Evolutionary conservation across 1,140 invertebrate species (phyloP), one percentile per base, ranked within the genome.

Genomic region (Drosophila kanapiae): DNA sequence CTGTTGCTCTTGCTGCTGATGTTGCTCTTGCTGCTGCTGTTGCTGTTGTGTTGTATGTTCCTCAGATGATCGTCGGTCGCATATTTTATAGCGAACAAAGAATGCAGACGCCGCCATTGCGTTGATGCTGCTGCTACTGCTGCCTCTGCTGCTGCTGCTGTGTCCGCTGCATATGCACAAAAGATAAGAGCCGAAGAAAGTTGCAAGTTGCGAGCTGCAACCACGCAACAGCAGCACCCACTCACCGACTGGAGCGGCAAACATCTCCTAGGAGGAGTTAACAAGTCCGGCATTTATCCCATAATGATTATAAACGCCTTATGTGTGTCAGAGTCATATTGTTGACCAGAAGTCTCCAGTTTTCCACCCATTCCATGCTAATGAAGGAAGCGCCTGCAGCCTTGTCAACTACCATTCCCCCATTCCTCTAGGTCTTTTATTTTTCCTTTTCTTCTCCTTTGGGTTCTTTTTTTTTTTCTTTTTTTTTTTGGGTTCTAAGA

Each of bases 121-220:
- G 76, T 74, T 69, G 75, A 64, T 62, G 82, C 61, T 75, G 75
- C 57, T 74, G 81, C 80, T 57, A 23, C 23, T 3, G 1, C 23
- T 23, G 23, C 23, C n/a, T 49, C 64, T 62, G 43, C 49, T 27
- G 78, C 63, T 77, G 65, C 54, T 76, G 81, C 77, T 48, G 42
- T 63, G 72, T 37, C 76, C 67, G 71, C 86, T 88, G 83, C 80
- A 87, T 87, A 87, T 87, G 84, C 84, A 81, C 82, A 80, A 87
- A 78, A 79, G 76, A 79, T 78, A 78, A 81, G 85, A 83, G 81
- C 78, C 76, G 76, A 88, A 90, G 84, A 88, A 88, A 88, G 84
- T 88, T 88, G 82, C 79, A 78, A 67, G 75, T 61, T 60, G 74
- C 68, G 18, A 56, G 53, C 16, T 56, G 62, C 57, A 69, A 69